A percentile compares a stretch with the other conserved stretches of the same genome.
These are phyloP conservation scores for Helogale parvula DNA, from an alignment of 2,113 vertebrate species.

Conservation along the genomic window DNA sequence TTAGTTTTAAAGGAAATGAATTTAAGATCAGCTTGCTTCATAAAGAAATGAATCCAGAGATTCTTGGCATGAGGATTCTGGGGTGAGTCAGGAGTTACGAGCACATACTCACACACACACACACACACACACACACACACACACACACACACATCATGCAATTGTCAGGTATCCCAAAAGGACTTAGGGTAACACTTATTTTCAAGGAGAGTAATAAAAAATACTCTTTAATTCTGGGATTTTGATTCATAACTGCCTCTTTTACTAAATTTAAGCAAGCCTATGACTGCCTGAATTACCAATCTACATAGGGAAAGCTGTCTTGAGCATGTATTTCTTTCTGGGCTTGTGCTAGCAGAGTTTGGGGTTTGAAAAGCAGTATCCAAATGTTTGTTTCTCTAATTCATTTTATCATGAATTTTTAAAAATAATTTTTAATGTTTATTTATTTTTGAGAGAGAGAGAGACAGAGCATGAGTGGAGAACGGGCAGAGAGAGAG, in stretches of 20 bases:
- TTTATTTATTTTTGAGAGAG: too few species aligned
- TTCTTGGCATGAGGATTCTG: neutral
- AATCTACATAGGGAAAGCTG: neutral
- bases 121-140: neutral
- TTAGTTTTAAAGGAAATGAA: neutral
- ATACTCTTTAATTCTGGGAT: neutral
- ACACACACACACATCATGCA: neutral
- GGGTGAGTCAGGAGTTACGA: neutral
- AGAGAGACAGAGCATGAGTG: too few species aligned
- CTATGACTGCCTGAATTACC: neutral
- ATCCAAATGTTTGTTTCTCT: neutral
- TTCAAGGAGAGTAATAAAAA: neutral
- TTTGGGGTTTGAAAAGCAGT: neutral
- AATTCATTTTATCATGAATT: neutral
- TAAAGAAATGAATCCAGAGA: neutral
- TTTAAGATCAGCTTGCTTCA: neutral
- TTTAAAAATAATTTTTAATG: too few species aligned
- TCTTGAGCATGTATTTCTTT: neutral
- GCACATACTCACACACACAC: neutral
- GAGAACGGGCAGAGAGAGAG: too few species aligned
- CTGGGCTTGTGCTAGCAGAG: fast-evolving
- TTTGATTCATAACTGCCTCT: neutral
- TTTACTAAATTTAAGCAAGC: neutral
- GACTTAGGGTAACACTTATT: neutral
- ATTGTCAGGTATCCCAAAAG: neutral